These are phyloP conservation scores for Anthopleura sola DNA, from an alignment of 64 coral and sea anemone genomes.

Conservation along the genomic window DNA sequence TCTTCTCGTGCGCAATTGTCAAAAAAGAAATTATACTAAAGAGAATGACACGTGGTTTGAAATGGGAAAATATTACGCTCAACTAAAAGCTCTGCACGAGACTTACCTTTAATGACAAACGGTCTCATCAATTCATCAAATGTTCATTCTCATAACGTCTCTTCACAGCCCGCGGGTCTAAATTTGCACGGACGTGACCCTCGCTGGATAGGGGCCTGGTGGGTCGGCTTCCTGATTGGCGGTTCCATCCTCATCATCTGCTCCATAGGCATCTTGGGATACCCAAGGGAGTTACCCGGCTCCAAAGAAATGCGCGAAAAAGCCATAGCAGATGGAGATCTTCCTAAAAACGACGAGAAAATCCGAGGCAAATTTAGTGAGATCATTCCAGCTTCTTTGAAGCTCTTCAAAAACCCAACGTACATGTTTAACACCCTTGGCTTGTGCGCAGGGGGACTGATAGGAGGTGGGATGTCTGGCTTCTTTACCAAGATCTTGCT, in stretches of 20 bases:
- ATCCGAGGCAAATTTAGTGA: constrained; percentile 48
- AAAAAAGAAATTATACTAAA: too few species aligned
- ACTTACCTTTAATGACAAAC: too few species aligned
- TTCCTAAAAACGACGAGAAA: constrained; percentile 52
- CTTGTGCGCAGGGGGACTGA: constrained; percentile 12
- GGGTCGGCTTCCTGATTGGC: constrained; percentile 62
- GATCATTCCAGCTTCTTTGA: constrained; percentile 56
- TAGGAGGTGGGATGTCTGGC: constrained; percentile 35
- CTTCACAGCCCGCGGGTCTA: constrained; percentile 44
- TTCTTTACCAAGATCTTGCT: constrained; percentile 63
- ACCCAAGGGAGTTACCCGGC: constrained; percentile 70
- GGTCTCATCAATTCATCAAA: too few species aligned
- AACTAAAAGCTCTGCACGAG: too few species aligned
- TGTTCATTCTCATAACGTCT: neutral
- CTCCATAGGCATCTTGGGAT: constrained; percentile 46
- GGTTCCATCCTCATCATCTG: constrained; percentile 39
- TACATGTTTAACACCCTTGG: constrained; percentile 81
- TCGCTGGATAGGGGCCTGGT: constrained; percentile 95
- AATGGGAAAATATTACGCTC: too few species aligned
- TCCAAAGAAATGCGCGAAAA: constrained; percentile 57
- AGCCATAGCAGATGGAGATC: constrained; percentile 61
- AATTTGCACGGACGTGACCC: constrained; percentile 39
- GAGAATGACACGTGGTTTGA: too few species aligned
- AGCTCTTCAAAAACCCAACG: constrained; percentile 70
- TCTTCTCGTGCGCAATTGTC: too few species aligned